Percentiles rank a stretch among this genome's conserved stretches.
These are phyloP conservation scores for Holotrichia oblita DNA, from an alignment of 1,140 invertebrate species.

Conservation along the genomic window DNA sequence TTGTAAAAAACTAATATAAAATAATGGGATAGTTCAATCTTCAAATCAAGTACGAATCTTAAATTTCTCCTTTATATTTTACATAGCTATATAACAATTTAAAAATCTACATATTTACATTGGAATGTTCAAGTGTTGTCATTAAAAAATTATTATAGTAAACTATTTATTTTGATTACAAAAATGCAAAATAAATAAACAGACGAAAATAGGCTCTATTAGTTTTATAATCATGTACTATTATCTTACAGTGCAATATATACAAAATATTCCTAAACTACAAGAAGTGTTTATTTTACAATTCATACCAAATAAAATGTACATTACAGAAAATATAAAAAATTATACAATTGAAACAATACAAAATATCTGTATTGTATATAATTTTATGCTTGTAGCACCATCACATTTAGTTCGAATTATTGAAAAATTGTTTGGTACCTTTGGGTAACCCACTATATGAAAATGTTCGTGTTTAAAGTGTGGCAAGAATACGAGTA, in stretches of 20 bases:
- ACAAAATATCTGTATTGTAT: constrained; percentile 44
- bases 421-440: constrained; percentile 44
- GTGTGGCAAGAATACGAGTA: constrained; percentile 90
- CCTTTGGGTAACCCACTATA: constrained; percentile 21
- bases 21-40: too few relatives aligned
- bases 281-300: constrained; percentile 49
- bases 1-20: too few relatives aligned
- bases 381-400: constrained; percentile 52
- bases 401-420: constrained; percentile 57
- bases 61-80: too few relatives aligned
- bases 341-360: constrained; percentile 46
- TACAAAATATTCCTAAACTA: constrained; percentile 55
- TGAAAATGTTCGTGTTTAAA: constrained; percentile 67
- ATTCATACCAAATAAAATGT: constrained; percentile 47
- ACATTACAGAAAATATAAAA: constrained; percentile 50
- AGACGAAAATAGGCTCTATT: not conserved
- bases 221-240: constrained; percentile 39
- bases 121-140: too few relatives aligned
- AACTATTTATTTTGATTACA: not conserved
- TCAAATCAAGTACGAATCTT: too few relatives aligned
- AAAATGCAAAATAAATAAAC: not conserved
- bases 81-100: too few relatives aligned
- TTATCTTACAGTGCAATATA: constrained; percentile 54
- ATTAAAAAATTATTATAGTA: too few relatives aligned
- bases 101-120: too few relatives aligned